Evolutionary conservation across 2,888 invertebrate genomes (phyloP).

Genomic region (Steinernema scapterisci): DNA sequence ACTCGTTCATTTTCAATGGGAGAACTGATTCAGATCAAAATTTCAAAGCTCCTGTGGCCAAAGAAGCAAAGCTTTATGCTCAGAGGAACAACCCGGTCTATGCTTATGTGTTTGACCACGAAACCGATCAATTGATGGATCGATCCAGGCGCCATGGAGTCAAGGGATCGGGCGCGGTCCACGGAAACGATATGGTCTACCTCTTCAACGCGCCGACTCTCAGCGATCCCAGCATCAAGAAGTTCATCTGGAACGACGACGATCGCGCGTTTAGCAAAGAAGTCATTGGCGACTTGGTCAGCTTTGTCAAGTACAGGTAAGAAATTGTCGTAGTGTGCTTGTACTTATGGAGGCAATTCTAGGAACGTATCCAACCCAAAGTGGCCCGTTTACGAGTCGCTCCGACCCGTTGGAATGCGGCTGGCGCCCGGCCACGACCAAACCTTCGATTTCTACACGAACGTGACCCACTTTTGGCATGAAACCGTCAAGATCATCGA

Average conservation of each 20-base stretch:
- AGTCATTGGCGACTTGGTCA: neutral
- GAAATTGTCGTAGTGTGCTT: neutral
- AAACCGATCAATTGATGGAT: constrained; percentile 2
- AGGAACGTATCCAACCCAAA: constrained; percentile 20
- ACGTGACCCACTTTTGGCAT: constrained; percentile 25
- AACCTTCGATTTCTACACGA: constrained; percentile 21
- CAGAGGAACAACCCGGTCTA: constrained; percentile 20
- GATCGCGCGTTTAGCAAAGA: constrained; percentile 1
- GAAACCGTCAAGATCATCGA: constrained; percentile 27
- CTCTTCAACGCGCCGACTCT: constrained; percentile 69
- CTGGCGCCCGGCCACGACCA: neutral
- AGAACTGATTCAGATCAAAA: constrained; percentile 36
- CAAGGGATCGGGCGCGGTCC: constrained; percentile 36
- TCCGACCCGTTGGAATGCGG: constrained; percentile 6
- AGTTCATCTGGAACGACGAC: constrained; percentile 11
- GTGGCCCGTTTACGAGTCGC: neutral
- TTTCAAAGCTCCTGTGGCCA: constrained; percentile 36
- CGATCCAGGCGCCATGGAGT: constrained; percentile 31
- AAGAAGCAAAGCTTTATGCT: constrained; percentile 38
- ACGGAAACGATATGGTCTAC: constrained; percentile 44
- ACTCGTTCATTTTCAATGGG: neutral
- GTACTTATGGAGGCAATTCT: neutral
- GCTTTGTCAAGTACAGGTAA: constrained; percentile 16
- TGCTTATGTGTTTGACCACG: constrained; percentile 39
- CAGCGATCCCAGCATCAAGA: constrained; percentile 13